Base-by-base conservation (phyloP, 2,113 vertebrate genomes). In the Mirounga angustirostris region DNA sequence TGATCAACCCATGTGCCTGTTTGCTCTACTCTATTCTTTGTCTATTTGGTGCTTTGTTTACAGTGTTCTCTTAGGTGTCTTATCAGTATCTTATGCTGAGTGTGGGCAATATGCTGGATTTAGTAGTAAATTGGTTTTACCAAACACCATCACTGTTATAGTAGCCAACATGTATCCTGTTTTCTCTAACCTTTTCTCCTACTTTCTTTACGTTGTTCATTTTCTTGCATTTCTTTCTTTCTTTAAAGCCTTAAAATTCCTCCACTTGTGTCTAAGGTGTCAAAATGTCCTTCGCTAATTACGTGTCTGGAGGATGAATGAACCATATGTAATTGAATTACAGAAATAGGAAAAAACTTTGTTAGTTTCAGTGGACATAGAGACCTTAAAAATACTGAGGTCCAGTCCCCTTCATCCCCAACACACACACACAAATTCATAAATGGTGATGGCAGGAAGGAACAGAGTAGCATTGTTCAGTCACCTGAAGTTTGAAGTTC, bases 161-260 rank as follows among this genome's bases (percentile, higher is more conserved):
- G 28, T 71, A 95, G 59, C 24, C 26, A 65, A 12, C 43, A 50
- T 88, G 30, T 67, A 87, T 95, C 16, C 7, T 56, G 36, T 94
- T 79, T 83, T 87, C 26, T 89, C 18, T 71, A 40, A 54, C 22
- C 21, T 63, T 95, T 89, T 73, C 21, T 91, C 69, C 22, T 79
- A 43, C 69, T 96, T 81, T 59, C 69, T 95, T 78, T 59, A 82
- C 91, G 81, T 7, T 67, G 69, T 10, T 73, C 10, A 86, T 85
- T 85, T 95, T 87, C 54, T 28, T 92, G 2, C 46, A 61, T 96
- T 84, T 71, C 14, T 86, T 97, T 82, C 50, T 43, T 79, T 92
- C 65, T 92, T 92, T 59, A 78, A 18, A 76, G 2, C 50, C 43
- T 92, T 56, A 56, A 58, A 89, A 78, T 92, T n/a, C 28, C 11